These are phyloP conservation scores for Cladopsammia gracilis DNA, from an alignment of 64 coral and sea anemone genomes.

Conservation along the genomic window DNA sequence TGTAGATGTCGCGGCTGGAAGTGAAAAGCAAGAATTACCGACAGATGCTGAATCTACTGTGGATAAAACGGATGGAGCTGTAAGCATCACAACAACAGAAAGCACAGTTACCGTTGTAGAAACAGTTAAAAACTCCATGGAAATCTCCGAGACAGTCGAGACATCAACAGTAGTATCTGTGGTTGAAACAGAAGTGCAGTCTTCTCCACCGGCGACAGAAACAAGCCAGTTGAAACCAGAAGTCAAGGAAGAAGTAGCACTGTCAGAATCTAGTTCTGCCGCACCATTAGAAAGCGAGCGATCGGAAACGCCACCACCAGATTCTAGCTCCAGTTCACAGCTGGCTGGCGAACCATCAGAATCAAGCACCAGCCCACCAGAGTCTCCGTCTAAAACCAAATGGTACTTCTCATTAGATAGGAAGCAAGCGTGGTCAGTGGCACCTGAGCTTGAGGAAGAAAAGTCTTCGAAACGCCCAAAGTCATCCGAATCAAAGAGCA, in stretches of 20 bases:
- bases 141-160: background rate
- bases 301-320: background rate
- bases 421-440: slow-evolving; percentile 23
- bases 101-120: slow-evolving; percentile 4
- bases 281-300: background rate
- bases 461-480: background rate
- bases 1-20: background rate
- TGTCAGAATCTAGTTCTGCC: background rate
- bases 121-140: background rate
- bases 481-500: background rate
- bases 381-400: slow-evolving; percentile 28
- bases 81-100: background rate
- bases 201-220: background rate
- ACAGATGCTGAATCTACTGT: background rate
- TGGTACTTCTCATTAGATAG: slow-evolving; percentile 29
- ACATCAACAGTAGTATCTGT: background rate
- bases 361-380: background rate
- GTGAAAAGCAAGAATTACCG: slow-evolving; percentile 14
- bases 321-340: no score
- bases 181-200: background rate
- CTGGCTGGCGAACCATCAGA: no score
- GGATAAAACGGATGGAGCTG: background rate
- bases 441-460: background rate
- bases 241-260: background rate
- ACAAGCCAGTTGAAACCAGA: background rate